Evolutionary conservation across 1,140 invertebrate genomes (phyloP), one percentile per base, ranked within the genome.

Genomic region (Linepithema humile): DNA sequence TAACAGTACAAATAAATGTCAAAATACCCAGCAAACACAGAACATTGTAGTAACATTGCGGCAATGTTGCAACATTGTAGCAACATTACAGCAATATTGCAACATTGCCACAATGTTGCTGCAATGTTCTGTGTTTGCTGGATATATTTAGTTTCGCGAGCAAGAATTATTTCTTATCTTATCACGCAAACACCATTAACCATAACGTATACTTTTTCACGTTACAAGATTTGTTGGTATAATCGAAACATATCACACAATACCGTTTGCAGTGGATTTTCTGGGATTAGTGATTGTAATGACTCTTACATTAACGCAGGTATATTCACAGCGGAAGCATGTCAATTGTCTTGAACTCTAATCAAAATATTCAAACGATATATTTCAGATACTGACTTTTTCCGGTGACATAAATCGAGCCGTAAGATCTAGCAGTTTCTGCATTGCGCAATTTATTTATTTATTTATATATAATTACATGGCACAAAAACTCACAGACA

Each of bases 201-300:
- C 35, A n/a, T n/a, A n/a, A n/a, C n/a, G n/a, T 32, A 29, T 12
- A 32, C 53, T 73, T 43, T 59, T 73, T 53, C 35, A 55, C 7
- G 32, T 74, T 74, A 6, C 38, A 60, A 74, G 72, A 59, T 74
- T 74, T 26, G 10, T 60, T 74, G 10, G 1, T 20, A 29, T 4
- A 26, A 74, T 74, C 17, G 55, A 74, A 74, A 7, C n/a, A 35
- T 20, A 20, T 62, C 57, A 75, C 6, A 75, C 55, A 32, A 1
- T 75, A 48, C 73, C 73, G 3, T 62, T 75, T 75, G 6, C 62
- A 62, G 0, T 60, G 26, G 73, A 75, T 5, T 3, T 62, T 5
- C 0, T 35, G 23, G 73, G 40, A 62, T 4, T 62, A 45, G 23
- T 75, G 12, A 0, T 35, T 10, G 2, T 3, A 10, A 0, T 35